Percentiles rank a stretch among this genome's conserved stretches.
These are phyloP conservation scores for Prosapia bicincta DNA, from an alignment of 2,888 invertebrate genomes.

Conservation along the genomic window DNA sequence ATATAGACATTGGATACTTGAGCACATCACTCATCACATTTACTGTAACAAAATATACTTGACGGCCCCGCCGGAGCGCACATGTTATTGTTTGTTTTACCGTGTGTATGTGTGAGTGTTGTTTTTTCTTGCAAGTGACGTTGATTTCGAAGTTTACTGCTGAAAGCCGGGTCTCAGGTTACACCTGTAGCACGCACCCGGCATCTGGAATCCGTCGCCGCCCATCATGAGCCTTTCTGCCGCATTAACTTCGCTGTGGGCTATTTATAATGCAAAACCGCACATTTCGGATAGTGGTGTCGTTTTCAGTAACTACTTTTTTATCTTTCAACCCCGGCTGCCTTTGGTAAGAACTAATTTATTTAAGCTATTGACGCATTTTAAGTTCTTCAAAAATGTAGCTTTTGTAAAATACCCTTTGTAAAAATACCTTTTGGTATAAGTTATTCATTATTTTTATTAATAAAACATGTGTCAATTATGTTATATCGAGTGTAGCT, in stretches of 20 bases:
- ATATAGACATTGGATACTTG: not conserved
- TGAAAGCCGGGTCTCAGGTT: not conserved
- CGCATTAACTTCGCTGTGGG: not conserved
- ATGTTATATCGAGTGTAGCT: too few species aligned
- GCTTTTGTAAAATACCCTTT: too few species aligned
- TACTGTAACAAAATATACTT: constrained; percentile 23
- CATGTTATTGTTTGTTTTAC: constrained; percentile 19
- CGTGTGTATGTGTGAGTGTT: not conserved
- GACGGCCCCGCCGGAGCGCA: constrained; percentile 2
- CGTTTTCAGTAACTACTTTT: too few species aligned
- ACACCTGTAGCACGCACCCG: not conserved
- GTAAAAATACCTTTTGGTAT: too few species aligned
- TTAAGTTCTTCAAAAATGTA: too few species aligned
- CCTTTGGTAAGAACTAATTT: too few species aligned
- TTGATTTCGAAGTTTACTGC: not conserved
- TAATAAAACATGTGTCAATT: too few species aligned
- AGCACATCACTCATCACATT: not conserved
- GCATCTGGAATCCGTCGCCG: not conserved
- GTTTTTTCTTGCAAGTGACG: not conserved
- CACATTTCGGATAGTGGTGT: not conserved
- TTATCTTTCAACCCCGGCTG: too few species aligned
- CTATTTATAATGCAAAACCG: not conserved
- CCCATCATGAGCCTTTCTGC: not conserved
- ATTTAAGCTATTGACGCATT: too few species aligned
- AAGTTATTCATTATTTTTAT: too few species aligned